phyloP scores from a whole-genome alignment of 1,140 invertebrate species.

The Lasaia peninsularis region DNA sequence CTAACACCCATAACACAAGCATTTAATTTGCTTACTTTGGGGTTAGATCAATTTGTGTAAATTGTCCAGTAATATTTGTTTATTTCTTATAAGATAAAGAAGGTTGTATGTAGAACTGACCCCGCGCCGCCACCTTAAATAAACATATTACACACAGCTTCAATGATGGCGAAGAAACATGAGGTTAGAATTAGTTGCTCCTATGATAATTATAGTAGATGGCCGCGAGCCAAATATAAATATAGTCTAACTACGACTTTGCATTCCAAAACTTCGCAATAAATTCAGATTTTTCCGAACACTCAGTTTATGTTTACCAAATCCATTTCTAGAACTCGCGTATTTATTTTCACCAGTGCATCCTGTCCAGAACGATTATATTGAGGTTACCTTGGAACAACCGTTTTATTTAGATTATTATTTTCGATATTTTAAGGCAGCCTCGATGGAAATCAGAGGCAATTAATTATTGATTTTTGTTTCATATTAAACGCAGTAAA shows the following conservation, averaged over 20 bases:
- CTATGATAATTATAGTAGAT: constrained; percentile 56
- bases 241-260: constrained; percentile 58
- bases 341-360: neutral
- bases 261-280: constrained; percentile 33
- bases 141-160: constrained; percentile 20
- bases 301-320: constrained; percentile 13
- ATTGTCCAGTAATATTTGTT: too few relatives aligned
- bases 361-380: neutral
- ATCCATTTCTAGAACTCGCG: constrained; percentile 1
- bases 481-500: too few relatives aligned
- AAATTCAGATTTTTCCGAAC: constrained; percentile 34
- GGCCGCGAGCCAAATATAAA: constrained; percentile 52
- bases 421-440: too few relatives aligned
- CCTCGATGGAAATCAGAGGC: too few relatives aligned
- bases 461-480: too few relatives aligned
- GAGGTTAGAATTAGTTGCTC: constrained; percentile 60
- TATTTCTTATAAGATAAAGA: neutral
- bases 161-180: constrained; percentile 39
- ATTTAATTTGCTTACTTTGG: too few relatives aligned
- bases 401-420: neutral
- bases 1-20: too few relatives aligned
- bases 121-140: constrained; percentile 12
- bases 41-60: too few relatives aligned
- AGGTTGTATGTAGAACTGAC: neutral
- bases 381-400: constrained; percentile 8